phyloP scores from a whole-genome alignment of 1,140 invertebrate species.

The Hylaeus volcanicus region DNA sequence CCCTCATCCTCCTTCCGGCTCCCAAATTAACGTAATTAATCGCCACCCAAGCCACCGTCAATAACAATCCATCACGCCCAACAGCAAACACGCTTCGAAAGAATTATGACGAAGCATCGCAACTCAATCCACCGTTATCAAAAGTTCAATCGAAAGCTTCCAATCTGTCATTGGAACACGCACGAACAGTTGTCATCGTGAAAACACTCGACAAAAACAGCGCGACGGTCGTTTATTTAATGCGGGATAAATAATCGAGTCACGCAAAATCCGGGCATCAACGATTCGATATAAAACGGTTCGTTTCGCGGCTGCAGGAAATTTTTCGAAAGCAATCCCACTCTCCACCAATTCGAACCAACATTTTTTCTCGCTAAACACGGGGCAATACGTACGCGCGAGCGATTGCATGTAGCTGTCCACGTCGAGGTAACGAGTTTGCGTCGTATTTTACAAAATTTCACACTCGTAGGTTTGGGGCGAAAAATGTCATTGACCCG shows the following conservation, averaged over 20 bases:
- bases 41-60: not conserved
- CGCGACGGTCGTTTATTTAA: conserved; percentile 25
- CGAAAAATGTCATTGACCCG: not conserved
- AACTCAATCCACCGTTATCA: not conserved
- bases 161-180: conserved; percentile 12
- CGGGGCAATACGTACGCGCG: no score
- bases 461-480: not conserved
- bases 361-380: conserved; percentile 21
- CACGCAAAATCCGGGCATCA: not conserved
- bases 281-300: conserved; percentile 21
- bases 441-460: conserved; percentile 23
- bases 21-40: not conserved
- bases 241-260: conserved; percentile 36
- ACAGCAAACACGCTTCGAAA: conserved; percentile 3
- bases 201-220: not conserved
- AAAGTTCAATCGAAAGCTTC: conserved; percentile 3
- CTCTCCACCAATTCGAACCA: conserved; percentile 1
- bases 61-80: not conserved
- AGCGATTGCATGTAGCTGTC: not conserved
- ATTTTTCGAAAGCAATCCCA: not conserved
- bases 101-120: conserved; percentile 6
- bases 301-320: not conserved
- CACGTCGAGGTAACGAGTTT: not conserved
- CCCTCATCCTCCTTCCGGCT: no score
- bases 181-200: not conserved